Percentiles rank a stretch among this genome's conserved stretches.
phyloP scores from a whole-genome alignment of 64 coral and sea anemone genomes.

The Catalaphyllia jardinei region DNA sequence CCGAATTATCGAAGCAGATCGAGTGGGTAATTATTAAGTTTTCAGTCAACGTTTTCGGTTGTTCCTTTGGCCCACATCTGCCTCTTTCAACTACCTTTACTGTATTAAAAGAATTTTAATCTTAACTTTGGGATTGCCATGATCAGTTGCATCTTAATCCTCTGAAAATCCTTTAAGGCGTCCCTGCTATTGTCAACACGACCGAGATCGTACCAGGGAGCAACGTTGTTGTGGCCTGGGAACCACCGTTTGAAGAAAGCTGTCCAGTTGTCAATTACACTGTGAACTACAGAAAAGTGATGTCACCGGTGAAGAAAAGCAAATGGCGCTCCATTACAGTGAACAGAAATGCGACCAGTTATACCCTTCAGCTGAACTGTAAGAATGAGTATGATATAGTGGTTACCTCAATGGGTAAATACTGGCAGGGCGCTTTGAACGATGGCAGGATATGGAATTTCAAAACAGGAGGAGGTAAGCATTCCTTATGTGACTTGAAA shows the following conservation, averaged over 20 bases:
- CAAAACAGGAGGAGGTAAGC: neutral
- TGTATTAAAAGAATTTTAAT: too few species aligned
- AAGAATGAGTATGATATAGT: neutral
- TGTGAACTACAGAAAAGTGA: constrained; percentile 13
- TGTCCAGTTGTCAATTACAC: neutral
- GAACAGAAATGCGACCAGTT: neutral
- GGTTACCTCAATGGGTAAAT: neutral
- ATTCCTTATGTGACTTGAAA: too few species aligned
- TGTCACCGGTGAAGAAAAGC: neutral
- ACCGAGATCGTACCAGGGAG: neutral
- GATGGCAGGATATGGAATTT: constrained; percentile 1
- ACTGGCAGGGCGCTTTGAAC: neutral
- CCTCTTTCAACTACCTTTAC: too few species aligned
- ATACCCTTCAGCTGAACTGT: neutral
- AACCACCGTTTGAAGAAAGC: neutral
- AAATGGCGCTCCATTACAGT: neutral
- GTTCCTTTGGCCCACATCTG: too few species aligned
- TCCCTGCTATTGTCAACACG: neutral
- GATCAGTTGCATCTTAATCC: too few species aligned
- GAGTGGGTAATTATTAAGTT: too few species aligned
- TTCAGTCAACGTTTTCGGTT: too few species aligned
- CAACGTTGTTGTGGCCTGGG: neutral
- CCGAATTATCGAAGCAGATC: too few species aligned
- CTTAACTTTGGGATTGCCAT: too few species aligned
- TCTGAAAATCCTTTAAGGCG: neutral